Evolutionary conservation across 2,113 vertebrate species (phyloP).

Genomic region (Prionailurus bengalensis): DNA sequence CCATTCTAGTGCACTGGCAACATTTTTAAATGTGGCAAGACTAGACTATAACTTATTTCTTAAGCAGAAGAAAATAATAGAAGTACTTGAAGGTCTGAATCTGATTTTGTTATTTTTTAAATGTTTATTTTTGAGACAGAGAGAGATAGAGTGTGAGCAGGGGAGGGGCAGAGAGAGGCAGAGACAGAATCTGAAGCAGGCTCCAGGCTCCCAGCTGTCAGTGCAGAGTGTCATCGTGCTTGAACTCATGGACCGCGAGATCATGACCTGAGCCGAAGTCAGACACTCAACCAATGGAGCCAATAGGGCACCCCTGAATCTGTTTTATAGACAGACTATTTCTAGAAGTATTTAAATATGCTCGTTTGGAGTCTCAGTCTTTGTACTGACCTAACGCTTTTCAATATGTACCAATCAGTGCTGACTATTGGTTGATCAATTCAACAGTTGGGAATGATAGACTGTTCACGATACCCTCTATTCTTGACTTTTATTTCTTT

Average conservation of each 20-base stretch:
- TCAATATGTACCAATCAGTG: background rate
- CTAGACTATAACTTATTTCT: background rate
- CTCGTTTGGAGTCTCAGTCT: background rate
- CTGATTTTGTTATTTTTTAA: background rate
- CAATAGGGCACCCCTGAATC: too few relatives aligned
- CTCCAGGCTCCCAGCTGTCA: too few relatives aligned
- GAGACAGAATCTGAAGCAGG: too few relatives aligned
- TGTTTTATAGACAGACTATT: background rate
- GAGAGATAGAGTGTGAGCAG: too few relatives aligned
- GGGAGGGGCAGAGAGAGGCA: too few relatives aligned
- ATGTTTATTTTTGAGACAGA: too few relatives aligned
- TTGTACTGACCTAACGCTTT: background rate
- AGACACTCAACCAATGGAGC: too few relatives aligned
- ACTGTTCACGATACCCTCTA: background rate
- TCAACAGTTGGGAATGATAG: background rate
- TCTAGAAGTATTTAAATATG: background rate
- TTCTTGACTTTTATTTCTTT: background rate
- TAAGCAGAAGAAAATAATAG: background rate
- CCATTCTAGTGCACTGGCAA: constrained; percentile 84
- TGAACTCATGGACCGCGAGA: too few relatives aligned
- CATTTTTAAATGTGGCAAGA: constrained; percentile 78
- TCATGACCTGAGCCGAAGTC: too few relatives aligned
- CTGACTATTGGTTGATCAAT: background rate
- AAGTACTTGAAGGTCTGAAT: background rate
- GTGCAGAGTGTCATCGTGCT: too few relatives aligned